These are phyloP conservation scores for Dysdera silvatica DNA, from an alignment of 1,140 invertebrate genomes.

Conservation along the genomic window DNA sequence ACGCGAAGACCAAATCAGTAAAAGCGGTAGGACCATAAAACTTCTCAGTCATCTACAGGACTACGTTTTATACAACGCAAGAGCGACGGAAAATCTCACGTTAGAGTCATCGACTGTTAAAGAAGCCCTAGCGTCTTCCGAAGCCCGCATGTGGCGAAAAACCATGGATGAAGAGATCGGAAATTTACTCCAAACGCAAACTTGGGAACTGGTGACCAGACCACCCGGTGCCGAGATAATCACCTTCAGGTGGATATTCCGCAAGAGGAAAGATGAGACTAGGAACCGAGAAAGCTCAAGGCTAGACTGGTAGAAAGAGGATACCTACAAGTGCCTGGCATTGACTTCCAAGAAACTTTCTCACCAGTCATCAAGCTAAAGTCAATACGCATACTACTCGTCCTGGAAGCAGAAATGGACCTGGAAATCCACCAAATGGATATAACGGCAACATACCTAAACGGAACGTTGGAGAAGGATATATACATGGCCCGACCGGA, in stretches of 20 bases:
- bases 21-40: no score
- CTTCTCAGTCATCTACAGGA: no score
- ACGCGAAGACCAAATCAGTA: no score
- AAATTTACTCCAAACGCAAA: slow-evolving; percentile 38
- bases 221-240: slow-evolving; percentile 31
- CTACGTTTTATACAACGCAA: no score
- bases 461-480: slow-evolving; percentile 43
- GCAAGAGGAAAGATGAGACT: background rate
- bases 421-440: slow-evolving; percentile 30
- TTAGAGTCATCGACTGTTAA: background rate
- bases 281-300: slow-evolving; percentile 2
- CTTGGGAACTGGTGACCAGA: slow-evolving; percentile 38
- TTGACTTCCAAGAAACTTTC: slow-evolving; percentile 30
- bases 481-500: slow-evolving; percentile 45
- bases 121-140: slow-evolving; percentile 36
- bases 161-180: slow-evolving; percentile 42
- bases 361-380: slow-evolving; percentile 35
- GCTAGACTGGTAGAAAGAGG: slow-evolving; percentile 28
- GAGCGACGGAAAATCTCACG: no score
- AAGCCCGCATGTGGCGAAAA: slow-evolving; percentile 37
- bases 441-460: slow-evolving; percentile 39
- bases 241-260: slow-evolving; percentile 40
- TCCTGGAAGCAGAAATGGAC: slow-evolving; percentile 8
- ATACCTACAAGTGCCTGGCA: slow-evolving; percentile 23
- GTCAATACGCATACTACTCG: slow-evolving; percentile 38